Conservation (phyloP, 2,888 invertebrate genomes). For the Torymus aiolomorphi region DNA sequence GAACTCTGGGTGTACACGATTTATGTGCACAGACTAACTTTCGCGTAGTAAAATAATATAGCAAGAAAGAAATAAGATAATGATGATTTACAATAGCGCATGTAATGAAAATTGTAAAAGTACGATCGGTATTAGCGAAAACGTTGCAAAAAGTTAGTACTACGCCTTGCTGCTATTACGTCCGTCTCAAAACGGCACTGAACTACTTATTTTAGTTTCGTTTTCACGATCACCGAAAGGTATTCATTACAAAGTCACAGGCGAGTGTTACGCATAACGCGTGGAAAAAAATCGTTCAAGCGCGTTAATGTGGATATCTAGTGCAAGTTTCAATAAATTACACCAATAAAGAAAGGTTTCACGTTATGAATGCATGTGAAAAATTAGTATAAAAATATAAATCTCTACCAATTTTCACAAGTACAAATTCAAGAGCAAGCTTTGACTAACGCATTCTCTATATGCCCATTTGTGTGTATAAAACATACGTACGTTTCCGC, state of each 20-base stretch:
- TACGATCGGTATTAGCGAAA: constrained; percentile 6
- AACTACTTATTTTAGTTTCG: constrained; percentile 6
- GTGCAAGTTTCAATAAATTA: too few relatives aligned
- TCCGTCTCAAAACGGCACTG: background rate
- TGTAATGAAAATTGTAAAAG: background rate
- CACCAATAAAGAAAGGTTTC: background rate
- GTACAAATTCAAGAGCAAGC: constrained; percentile 50
- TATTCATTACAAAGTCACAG: background rate
- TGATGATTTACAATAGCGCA: background rate
- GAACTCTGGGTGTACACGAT: background rate
- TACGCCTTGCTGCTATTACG: background rate
- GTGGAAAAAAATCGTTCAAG: too few relatives aligned
- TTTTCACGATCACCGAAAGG: constrained; percentile 21
- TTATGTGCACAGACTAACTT: too few relatives aligned
- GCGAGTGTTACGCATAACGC: background rate
- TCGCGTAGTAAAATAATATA: too few relatives aligned
- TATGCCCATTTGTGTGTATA: constrained; percentile 32
- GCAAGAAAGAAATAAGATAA: background rate
- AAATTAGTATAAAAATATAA: constrained; percentile 55
- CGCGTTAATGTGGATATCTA: too few relatives aligned
- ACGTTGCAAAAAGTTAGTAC: background rate
- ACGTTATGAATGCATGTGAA: constrained; percentile 32
- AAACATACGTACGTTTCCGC: constrained; percentile 24
- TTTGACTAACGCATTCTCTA: constrained; percentile 22
- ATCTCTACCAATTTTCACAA: constrained; percentile 23